A percentile compares a stretch with the other conserved stretches of the same genome.
Conservation (phyloP, 1,140 invertebrate species). For the Whitmania pigra region DNA sequence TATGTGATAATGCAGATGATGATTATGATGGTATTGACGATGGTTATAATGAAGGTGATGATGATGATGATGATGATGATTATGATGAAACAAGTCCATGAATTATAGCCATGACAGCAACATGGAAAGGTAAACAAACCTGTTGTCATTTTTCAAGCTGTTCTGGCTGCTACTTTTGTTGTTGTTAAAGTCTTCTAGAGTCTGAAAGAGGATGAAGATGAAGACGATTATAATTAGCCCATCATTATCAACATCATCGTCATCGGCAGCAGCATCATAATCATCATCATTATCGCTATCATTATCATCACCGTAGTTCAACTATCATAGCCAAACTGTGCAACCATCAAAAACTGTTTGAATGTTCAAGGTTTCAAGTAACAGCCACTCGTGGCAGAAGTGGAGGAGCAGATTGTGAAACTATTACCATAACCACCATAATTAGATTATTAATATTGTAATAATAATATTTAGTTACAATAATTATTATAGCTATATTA, state of each 20-base stretch:
- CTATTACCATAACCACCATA: no score
- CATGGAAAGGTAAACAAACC: not conserved
- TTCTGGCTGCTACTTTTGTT: not conserved
- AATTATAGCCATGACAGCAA: not conserved
- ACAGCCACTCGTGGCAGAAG: no score
- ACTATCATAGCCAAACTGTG: no score
- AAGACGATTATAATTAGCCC: not conserved
- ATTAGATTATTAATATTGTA: no score
- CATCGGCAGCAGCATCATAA: not conserved
- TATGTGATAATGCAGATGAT: not conserved
- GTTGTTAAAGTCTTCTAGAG: not conserved
- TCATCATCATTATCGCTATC: not conserved
- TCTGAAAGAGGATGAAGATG: not conserved
- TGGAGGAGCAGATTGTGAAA: no score
- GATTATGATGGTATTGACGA: no score
- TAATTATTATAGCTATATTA: no score
- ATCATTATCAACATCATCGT: not conserved
- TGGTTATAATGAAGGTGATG: no score
- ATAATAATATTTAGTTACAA: no score
- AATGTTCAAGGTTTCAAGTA: no score
- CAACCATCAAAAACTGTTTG: no score
- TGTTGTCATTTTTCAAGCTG: not conserved
- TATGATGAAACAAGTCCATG: not conserved
- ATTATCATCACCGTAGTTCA: not conserved
- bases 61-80: not conserved